Conservation (phyloP, 2,888 invertebrate species). For the Chydorus sphaericus region DNA sequence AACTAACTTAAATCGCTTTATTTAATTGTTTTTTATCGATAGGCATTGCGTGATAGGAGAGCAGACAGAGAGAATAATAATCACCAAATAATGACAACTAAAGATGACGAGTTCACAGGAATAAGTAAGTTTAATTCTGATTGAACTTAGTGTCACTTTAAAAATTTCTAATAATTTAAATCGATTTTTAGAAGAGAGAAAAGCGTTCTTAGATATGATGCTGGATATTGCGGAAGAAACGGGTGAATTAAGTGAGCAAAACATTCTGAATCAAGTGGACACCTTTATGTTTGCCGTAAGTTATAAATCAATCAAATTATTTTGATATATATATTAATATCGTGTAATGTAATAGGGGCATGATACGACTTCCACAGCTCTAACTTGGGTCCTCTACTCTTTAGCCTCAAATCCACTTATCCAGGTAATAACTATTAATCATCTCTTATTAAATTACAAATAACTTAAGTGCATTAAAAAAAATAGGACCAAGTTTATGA, state of each 20-base stretch:
- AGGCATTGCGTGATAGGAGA: too few species aligned
- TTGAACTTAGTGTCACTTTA: too few species aligned
- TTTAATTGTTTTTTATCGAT: too few species aligned
- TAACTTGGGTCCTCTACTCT: slow-evolving; percentile 37
- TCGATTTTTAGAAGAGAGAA: slow-evolving; percentile 16
- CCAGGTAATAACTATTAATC: too few species aligned
- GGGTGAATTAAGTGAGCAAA: slow-evolving; percentile 22
- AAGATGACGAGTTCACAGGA: too few species aligned
- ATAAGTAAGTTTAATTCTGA: too few species aligned
- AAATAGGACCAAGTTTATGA: slow-evolving; percentile 46
- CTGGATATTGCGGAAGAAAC: slow-evolving; percentile 23
- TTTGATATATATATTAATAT: too few species aligned
- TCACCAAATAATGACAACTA: too few species aligned
- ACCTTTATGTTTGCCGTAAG: slow-evolving; percentile 25
- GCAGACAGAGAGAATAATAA: too few species aligned
- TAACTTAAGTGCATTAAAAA: not conserved
- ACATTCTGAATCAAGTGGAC: slow-evolving; percentile 30
- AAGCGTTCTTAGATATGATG: slow-evolving; percentile 29
- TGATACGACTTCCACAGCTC: slow-evolving; percentile 40
- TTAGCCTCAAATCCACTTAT: slow-evolving; percentile 36
- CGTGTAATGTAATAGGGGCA: too few species aligned
- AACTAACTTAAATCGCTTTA: too few species aligned
- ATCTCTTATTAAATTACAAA: not conserved
- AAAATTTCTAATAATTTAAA: too few species aligned
- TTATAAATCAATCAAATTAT: not conserved